Evolutionary conservation across 2,888 invertebrate genomes (phyloP).

Genomic region (Diloba caeruleocephala): DNA sequence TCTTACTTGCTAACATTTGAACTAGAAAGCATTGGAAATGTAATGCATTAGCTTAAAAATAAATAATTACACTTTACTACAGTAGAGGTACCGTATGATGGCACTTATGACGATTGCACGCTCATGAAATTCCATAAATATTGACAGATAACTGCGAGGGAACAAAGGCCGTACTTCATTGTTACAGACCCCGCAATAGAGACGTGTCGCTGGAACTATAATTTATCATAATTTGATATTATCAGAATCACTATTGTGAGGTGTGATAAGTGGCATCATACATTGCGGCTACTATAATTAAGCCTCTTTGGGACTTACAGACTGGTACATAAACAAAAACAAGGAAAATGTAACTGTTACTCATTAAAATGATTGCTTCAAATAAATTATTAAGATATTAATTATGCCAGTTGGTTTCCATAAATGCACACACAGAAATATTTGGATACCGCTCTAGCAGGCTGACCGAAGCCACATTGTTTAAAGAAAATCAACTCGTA

Average conservation of each 20-base stretch:
- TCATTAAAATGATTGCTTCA: conserved; percentile 8
- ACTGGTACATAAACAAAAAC: conserved; percentile 21
- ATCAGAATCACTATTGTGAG: too few species aligned
- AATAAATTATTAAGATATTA: background rate
- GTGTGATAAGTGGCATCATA: too few species aligned
- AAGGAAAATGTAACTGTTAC: conserved; percentile 3
- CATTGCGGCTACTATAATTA: too few species aligned
- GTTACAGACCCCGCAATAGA: too few species aligned
- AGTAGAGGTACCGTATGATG: too few species aligned
- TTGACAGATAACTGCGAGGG: too few species aligned
- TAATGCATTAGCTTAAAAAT: conserved; percentile 62
- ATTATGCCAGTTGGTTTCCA: conserved; percentile 16
- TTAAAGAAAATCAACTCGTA: background rate
- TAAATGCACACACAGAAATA: conserved; percentile 50
- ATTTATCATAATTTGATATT: too few species aligned
- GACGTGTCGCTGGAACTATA: too few species aligned
- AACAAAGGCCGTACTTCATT: too few species aligned
- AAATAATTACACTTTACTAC: conserved; percentile 56
- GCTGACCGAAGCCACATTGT: conserved; percentile 28
- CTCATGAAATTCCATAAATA: too few species aligned
- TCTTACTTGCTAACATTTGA: conserved; percentile 68
- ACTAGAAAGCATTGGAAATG: conserved; percentile 81
- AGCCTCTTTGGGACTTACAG: conserved; percentile 33
- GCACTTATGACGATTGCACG: too few species aligned
- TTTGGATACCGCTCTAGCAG: conserved; percentile 6